Evolutionary conservation across 2,888 invertebrate genomes (phyloP).

Genomic region (Pseudoips prasinana): DNA sequence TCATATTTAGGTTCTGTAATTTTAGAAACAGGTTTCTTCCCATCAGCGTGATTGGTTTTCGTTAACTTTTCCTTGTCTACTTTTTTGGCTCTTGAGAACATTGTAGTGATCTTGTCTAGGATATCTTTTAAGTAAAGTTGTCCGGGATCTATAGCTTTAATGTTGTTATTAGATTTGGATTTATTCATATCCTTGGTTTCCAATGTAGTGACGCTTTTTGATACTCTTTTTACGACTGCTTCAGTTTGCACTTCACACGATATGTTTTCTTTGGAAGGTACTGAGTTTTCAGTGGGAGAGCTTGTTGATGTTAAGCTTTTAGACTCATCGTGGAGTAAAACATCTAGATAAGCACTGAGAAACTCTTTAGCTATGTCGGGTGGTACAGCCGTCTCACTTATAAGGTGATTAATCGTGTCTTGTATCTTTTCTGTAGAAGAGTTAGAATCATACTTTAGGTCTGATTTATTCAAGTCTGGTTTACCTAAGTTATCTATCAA

Average conservation of each 20-base stretch:
- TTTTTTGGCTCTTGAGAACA: slow-evolving; percentile 46
- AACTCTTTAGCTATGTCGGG: slow-evolving; percentile 58
- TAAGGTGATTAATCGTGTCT: slow-evolving; percentile 57
- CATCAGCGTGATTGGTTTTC: slow-evolving; percentile 10
- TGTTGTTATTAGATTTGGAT: slow-evolving; percentile 10
- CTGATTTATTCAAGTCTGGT: slow-evolving; percentile 13
- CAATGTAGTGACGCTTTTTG: slow-evolving; percentile 47
- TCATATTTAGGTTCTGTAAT: slow-evolving; percentile 16
- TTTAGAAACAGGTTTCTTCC: slow-evolving; percentile 18
- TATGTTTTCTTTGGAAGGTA: slow-evolving; percentile 17
- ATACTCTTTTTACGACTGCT: slow-evolving; percentile 47
- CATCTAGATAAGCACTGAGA: slow-evolving; percentile 55
- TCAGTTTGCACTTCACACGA: slow-evolving; percentile 55
- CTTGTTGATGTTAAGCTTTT: slow-evolving; percentile 35
- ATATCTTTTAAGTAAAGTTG: slow-evolving; percentile 55
- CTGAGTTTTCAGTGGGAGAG: slow-evolving; percentile 39
- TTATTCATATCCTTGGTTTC: slow-evolving; percentile 17
- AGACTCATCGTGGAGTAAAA: slow-evolving; percentile 44
- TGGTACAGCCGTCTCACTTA: slow-evolving; percentile 54
- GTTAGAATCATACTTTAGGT: slow-evolving; percentile 38
- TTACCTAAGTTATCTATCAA: slow-evolving; percentile 54
- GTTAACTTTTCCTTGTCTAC: slow-evolving; percentile 11
- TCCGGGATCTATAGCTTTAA: slow-evolving; percentile 39
- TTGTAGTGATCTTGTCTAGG: slow-evolving; percentile 56
- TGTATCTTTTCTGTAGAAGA: slow-evolving; percentile 58